Evolutionary conservation across 2,888 invertebrate species (phyloP).

Genomic region (Heliconius ethilla): DNA sequence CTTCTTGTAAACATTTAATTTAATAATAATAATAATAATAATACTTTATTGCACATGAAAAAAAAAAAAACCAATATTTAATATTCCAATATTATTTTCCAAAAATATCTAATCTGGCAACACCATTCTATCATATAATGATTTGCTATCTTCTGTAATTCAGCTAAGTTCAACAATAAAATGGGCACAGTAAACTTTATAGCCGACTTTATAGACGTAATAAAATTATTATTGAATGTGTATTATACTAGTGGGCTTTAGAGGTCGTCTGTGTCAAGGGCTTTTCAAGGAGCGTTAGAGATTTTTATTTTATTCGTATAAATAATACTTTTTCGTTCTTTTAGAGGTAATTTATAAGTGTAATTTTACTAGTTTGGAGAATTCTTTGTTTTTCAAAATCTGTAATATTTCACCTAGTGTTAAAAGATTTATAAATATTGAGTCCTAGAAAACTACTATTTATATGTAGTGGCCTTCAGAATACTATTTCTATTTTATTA

Average conservation of each 20-base stretch:
- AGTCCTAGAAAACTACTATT: no score
- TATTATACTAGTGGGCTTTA: conserved; percentile 41
- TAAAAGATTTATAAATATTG: no score
- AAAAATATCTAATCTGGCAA: conserved; percentile 1
- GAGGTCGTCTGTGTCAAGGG: conserved; percentile 37
- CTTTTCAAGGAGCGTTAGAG: conserved; percentile 21
- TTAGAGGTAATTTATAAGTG: not conserved
- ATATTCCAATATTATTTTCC: not conserved
- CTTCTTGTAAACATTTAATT: not conserved
- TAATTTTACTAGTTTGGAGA: not conserved
- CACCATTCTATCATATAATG: conserved; percentile 29
- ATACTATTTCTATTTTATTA: no score
- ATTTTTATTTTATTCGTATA: conserved; percentile 31
- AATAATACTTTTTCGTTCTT: not conserved
- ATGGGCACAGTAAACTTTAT: conserved; percentile 53
- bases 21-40: no score
- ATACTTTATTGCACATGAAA: no score
- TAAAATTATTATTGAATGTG: conserved; percentile 57
- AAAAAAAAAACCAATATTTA: no score
- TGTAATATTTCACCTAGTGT: not conserved
- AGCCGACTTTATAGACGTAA: conserved; percentile 51
- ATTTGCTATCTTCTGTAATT: conserved; percentile 48
- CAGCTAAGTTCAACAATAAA: conserved; percentile 54
- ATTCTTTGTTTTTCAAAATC: not conserved
- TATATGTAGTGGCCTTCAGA: no score